Conservation (phyloP, 1,140 invertebrate genomes). For the Dolichoris vasculosae region DNA sequence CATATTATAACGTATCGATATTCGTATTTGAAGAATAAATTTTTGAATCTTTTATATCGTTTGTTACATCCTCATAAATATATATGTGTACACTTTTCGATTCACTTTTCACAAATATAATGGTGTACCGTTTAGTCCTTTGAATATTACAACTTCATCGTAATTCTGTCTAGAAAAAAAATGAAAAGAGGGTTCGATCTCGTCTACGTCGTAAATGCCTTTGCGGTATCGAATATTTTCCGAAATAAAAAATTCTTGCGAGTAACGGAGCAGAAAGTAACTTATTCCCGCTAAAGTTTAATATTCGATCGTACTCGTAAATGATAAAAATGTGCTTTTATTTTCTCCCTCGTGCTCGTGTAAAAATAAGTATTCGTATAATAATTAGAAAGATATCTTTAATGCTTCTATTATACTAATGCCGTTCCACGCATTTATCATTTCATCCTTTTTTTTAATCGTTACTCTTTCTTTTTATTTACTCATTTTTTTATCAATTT, state of each 20-base stretch:
- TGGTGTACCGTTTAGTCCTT: not conserved
- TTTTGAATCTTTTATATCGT: slow-evolving; percentile 53
- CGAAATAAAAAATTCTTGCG: not conserved
- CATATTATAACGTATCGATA: not conserved
- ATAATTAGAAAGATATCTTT: slow-evolving; percentile 2
- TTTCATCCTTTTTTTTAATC: slow-evolving; percentile 12
- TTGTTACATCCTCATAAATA: slow-evolving; percentile 61
- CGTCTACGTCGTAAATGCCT: not conserved
- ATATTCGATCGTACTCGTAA: not conserved
- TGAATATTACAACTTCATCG: not conserved
- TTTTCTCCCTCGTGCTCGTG: not conserved
- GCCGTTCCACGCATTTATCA: slow-evolving; percentile 24
- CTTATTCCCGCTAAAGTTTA: not conserved
- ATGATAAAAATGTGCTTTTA: not conserved
- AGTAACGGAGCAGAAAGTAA: not conserved
- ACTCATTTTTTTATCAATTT: not conserved
- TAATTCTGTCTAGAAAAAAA: not conserved
- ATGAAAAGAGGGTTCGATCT: not conserved
- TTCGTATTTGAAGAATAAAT: slow-evolving; percentile 20
- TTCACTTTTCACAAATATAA: slow-evolving; percentile 53
- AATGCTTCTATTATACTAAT: slow-evolving; percentile 16
- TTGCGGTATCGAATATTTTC: not conserved
- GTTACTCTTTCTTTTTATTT: slow-evolving; percentile 14
- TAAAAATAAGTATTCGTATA: not conserved
- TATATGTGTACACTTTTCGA: slow-evolving; percentile 49